Conservation (phyloP, 2,888 invertebrate species). For the Merodon equestris region DNA sequence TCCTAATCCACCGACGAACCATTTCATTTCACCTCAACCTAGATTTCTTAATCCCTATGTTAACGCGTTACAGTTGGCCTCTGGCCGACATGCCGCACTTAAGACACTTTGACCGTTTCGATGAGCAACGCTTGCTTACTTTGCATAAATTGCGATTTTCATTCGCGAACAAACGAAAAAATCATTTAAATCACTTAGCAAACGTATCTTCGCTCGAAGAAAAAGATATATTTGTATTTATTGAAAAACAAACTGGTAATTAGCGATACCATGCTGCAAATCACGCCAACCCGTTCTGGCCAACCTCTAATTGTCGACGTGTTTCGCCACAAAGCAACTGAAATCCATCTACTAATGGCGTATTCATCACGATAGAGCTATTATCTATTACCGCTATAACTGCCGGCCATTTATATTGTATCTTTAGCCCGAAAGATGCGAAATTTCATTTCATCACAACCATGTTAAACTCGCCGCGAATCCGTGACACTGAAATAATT, state of each 20-base stretch:
- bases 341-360: constrained; percentile 26
- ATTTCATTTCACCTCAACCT: no score
- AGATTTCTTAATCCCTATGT: no score
- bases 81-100: no score
- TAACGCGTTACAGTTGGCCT: no score
- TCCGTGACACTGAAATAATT: constrained; percentile 38
- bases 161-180: no score
- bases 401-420: constrained; percentile 6
- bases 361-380: constrained; percentile 48
- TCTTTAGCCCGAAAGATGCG: no score
- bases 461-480: constrained; percentile 19
- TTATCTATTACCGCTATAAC: constrained; percentile 42
- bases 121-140: no score
- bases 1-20: no score
- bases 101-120: no score
- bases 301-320: constrained; percentile 35
- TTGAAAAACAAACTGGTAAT: constrained; percentile 48
- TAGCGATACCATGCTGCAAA: constrained; percentile 44
- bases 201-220: constrained; percentile 43
- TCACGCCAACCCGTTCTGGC: constrained; percentile 42
- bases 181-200: constrained; percentile 24
- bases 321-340: constrained; percentile 29
- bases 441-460: constrained; percentile 17
- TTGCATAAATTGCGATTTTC: no score
- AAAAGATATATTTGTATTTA: constrained; percentile 14